Percentiles rank a stretch among this genome's conserved stretches.
These are phyloP conservation scores for Strigamia maritima DNA, from an alignment of 2,888 invertebrate genomes.

Conservation along the genomic window DNA sequence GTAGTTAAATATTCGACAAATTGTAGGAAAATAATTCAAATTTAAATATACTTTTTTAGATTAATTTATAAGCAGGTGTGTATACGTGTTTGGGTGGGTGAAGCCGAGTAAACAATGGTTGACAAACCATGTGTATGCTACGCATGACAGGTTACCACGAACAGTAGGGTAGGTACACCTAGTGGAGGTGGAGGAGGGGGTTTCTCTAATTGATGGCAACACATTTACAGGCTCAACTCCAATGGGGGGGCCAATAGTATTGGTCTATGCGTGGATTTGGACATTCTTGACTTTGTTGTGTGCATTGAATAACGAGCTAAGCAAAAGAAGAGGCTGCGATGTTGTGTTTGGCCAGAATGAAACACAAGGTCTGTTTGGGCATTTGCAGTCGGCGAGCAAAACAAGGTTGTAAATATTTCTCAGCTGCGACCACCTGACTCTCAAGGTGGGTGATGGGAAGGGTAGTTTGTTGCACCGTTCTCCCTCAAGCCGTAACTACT, in stretches of 20 bases:
- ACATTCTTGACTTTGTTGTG: slow-evolving; percentile 31
- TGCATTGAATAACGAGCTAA: slow-evolving; percentile 26
- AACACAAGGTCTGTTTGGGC: slow-evolving; percentile 24
- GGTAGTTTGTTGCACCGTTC: background rate
- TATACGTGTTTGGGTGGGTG: slow-evolving; percentile 28
- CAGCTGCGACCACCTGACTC: slow-evolving; percentile 24
- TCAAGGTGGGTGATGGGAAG: slow-evolving; percentile 31
- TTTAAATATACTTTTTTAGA: background rate
- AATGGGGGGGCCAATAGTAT: slow-evolving; percentile 36
- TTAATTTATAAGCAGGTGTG: slow-evolving; percentile 20
- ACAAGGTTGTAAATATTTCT: slow-evolving; percentile 36
- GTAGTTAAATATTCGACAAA: background rate
- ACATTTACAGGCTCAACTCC: slow-evolving; percentile 35
- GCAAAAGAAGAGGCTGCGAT: slow-evolving; percentile 9
- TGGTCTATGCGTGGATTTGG: slow-evolving; percentile 25
- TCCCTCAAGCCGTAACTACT: slow-evolving; percentile 33
- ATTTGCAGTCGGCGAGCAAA: slow-evolving; percentile 26
- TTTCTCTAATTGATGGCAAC: slow-evolving; percentile 37
- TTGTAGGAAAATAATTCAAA: background rate
- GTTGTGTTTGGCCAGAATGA: background rate
- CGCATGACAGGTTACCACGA: slow-evolving; percentile 29
- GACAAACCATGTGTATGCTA: slow-evolving; percentile 18
- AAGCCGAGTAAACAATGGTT: slow-evolving; percentile 12
- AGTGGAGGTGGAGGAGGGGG: slow-evolving; percentile 31
- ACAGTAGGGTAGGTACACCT: slow-evolving; percentile 25